Evolutionary conservation across 2,888 invertebrate genomes (phyloP).

Genomic region (Chaitophorus viminalis): DNA sequence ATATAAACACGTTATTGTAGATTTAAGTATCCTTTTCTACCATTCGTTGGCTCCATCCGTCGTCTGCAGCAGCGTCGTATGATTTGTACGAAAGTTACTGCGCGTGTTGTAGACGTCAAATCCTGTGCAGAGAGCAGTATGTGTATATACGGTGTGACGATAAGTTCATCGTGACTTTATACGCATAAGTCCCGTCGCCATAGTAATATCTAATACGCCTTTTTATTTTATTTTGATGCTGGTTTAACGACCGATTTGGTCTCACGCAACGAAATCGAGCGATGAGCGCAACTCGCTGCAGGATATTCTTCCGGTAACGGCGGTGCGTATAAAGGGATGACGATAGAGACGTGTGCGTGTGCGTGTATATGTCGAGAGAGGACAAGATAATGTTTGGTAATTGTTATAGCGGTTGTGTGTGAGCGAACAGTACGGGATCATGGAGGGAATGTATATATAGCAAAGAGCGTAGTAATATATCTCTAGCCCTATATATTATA

Average conservation of each 20-base stretch:
- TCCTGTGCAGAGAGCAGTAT: too few species aligned
- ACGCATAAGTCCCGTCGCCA: not conserved
- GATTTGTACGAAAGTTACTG: not conserved
- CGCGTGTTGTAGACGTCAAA: not conserved
- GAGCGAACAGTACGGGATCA: not conserved
- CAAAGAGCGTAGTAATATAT: not conserved
- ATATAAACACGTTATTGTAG: too few species aligned
- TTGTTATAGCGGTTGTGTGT: constrained; percentile 36
- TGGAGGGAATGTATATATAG: not conserved
- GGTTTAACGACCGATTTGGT: constrained; percentile 4
- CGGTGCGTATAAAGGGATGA: not conserved
- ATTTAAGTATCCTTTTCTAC: too few species aligned
- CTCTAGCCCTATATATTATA: not conserved
- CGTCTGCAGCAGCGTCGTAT: too few species aligned
- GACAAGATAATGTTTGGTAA: constrained; percentile 55
- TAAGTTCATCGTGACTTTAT: not conserved
- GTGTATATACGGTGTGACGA: too few species aligned
- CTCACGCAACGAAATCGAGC: constrained; percentile 19
- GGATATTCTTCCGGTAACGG: constrained; percentile 40
- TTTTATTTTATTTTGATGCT: not conserved
- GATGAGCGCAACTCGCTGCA: constrained; percentile 1
- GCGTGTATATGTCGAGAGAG: not conserved
- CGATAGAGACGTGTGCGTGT: not conserved
- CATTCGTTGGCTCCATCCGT: too few species aligned
- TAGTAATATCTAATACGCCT: not conserved